A percentile compares a stretch with the other conserved stretches of the same genome.
These are phyloP conservation scores for Adrianichthys oophorus DNA, from an alignment of 2,797 vertebrate species.

Conservation along the genomic window DNA sequence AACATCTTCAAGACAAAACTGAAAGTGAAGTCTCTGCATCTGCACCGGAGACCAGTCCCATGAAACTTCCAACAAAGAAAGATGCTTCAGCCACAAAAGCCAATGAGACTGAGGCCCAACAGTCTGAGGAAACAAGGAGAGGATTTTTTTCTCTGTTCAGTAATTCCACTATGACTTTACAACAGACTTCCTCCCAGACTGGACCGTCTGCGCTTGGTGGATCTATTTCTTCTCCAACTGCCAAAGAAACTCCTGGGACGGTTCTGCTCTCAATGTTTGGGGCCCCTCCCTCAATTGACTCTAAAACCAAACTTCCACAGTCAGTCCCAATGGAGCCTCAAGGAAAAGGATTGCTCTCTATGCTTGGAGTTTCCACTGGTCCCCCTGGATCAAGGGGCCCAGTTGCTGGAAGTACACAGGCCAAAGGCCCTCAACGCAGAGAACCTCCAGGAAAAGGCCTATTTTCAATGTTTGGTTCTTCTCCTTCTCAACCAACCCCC, in stretches of 20 bases:
- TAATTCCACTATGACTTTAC: constrained; percentile 43
- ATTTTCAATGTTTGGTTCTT: constrained; percentile 77
- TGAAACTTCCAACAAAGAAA: constrained; percentile 32
- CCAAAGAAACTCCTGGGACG: constrained; percentile 73
- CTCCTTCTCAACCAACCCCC: constrained; percentile 63
- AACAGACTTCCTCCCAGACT: constrained; percentile 53
- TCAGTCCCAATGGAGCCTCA: constrained; percentile 59
- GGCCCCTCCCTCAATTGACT: constrained; percentile 45
- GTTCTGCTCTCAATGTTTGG: constrained; percentile 88
- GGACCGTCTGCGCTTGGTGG: constrained; percentile 74
- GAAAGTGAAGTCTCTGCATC: constrained; percentile 21
- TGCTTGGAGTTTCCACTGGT: constrained; percentile 70
- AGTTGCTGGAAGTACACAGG: constrained; percentile 29
- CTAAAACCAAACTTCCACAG: constrained; percentile 39
- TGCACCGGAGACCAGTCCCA: constrained; percentile 21
- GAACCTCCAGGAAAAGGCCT: constrained; percentile 72
- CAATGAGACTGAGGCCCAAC: constrained; percentile 55
- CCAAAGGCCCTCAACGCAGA: constrained; percentile 61
- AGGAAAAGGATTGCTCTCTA: constrained; percentile 74
- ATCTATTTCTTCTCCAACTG: constrained; percentile 75
- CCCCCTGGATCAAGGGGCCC: constrained; percentile 49
- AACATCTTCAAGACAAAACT: constrained; percentile 21
- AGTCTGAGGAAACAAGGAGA: constrained; percentile 61
- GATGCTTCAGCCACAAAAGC: constrained; percentile 30
- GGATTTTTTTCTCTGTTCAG: constrained; percentile 72